phyloP scores from a whole-genome alignment of 2,888 invertebrate genomes.

The Diarsia brunnea region DNA sequence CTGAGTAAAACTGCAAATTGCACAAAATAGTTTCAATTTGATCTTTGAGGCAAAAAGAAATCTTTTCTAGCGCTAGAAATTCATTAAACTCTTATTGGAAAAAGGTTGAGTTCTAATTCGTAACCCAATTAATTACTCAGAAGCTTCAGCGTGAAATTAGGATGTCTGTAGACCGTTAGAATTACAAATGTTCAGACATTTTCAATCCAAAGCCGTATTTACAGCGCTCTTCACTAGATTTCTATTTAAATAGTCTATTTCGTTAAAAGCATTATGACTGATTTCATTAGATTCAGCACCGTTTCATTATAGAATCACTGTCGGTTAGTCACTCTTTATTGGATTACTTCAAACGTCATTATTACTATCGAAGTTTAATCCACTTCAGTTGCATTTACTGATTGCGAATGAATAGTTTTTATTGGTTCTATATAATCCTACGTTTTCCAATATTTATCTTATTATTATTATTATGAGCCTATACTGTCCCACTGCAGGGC shows the following conservation, averaged over 20 bases:
- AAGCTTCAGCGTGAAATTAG: slow-evolving; percentile 21
- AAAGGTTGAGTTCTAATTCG: neutral
- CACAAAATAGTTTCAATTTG: slow-evolving; percentile 15
- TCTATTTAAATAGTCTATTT: slow-evolving; percentile 13
- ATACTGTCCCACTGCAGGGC: no score
- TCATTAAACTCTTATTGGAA: neutral
- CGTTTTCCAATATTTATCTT: no score
- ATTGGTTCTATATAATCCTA: slow-evolving; percentile 4
- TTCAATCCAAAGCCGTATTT: neutral
- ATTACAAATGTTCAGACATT: slow-evolving; percentile 8
- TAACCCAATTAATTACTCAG: slow-evolving; percentile 1
- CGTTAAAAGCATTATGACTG: slow-evolving; percentile 20
- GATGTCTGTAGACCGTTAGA: neutral
- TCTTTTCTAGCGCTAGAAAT: neutral
- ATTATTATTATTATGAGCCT: no score
- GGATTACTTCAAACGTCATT: slow-evolving; percentile 33
- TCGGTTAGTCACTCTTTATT: slow-evolving; percentile 39
- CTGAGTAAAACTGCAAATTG: neutral
- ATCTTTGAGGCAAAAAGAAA: neutral
- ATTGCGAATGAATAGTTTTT: slow-evolving; percentile 23
- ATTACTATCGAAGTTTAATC: slow-evolving; percentile 36
- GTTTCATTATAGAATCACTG: slow-evolving; percentile 32
- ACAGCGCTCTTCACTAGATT: neutral
- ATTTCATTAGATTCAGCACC: slow-evolving; percentile 29
- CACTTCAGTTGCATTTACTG: slow-evolving; percentile 8